These are phyloP conservation scores for Pocillopora damicornis DNA, from an alignment of 64 coral and sea anemone species.

Conservation along the genomic window DNA sequence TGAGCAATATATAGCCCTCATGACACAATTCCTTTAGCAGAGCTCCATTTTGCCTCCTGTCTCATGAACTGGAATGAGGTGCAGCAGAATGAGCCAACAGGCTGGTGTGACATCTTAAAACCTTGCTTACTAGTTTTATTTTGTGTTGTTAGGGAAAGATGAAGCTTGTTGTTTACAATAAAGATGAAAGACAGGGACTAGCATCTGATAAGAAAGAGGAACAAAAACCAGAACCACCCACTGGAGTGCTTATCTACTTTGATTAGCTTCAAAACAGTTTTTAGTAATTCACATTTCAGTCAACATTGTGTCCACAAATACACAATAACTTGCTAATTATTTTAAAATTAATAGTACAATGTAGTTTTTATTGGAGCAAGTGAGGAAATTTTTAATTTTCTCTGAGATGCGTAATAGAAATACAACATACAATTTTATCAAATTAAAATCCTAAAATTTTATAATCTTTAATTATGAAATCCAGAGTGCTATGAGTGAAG, in stretches of 20 bases:
- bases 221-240: conserved; percentile 15
- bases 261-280: not conserved
- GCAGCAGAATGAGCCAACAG: too few relatives aligned
- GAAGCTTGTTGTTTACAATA: conserved; percentile 50
- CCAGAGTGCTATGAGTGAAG: too few relatives aligned
- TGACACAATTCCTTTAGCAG: too few relatives aligned
- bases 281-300: not conserved
- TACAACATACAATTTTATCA: too few relatives aligned
- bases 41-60: too few relatives aligned
- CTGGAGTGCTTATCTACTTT: conserved; percentile 6
- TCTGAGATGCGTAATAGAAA: too few relatives aligned
- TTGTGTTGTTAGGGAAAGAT: conserved; percentile 49
- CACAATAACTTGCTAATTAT: too few relatives aligned
- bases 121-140: not conserved
- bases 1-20: too few relatives aligned
- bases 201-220: not conserved
- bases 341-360: not conserved
- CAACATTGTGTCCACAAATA: too few relatives aligned
- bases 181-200: conserved; percentile 24
- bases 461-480: too few relatives aligned
- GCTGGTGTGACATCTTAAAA: not conserved
- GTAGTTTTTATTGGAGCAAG: not conserved
- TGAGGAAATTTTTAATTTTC: not conserved
- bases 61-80: too few relatives aligned
- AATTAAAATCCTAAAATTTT: too few relatives aligned